Evolutionary conservation across 2,113 vertebrate genomes (phyloP).

Genomic region (Orcinus orca): DNA sequence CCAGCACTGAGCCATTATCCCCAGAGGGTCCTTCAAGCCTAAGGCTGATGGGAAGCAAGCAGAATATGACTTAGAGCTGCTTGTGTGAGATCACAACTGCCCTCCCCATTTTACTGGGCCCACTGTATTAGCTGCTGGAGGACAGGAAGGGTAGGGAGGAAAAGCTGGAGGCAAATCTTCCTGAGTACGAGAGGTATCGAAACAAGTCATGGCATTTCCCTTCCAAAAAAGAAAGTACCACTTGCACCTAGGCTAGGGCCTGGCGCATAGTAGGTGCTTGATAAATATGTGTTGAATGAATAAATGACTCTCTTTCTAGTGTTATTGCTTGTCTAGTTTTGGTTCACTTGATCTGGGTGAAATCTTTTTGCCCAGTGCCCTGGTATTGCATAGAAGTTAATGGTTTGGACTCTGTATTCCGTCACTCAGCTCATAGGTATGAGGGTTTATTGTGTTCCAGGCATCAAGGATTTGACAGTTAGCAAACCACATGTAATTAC

Average conservation of each 20-base stretch:
- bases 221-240: not conserved
- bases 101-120: not conserved
- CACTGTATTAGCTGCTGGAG: not conserved
- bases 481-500: not conserved
- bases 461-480: not conserved
- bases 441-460: not conserved
- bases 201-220: not conserved
- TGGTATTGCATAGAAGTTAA: not conserved
- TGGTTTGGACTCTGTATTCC: not conserved
- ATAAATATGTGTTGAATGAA: not conserved
- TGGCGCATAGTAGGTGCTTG: not conserved
- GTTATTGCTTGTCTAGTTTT: not conserved
- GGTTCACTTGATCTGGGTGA: not conserved
- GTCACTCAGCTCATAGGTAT: not conserved
- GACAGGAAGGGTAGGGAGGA: not conserved
- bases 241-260: not conserved
- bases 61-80: not conserved
- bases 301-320: not conserved
- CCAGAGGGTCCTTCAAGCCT: not conserved
- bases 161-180: not conserved
- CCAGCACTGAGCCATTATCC: conserved; percentile 37
- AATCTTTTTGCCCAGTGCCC: not conserved
- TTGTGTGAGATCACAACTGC: not conserved
- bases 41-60: not conserved
- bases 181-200: not conserved